A percentile compares a stretch with the other conserved stretches of the same genome.
phyloP scores from a whole-genome alignment of 1,140 invertebrate genomes.

The Drosophila orosa region DNA sequence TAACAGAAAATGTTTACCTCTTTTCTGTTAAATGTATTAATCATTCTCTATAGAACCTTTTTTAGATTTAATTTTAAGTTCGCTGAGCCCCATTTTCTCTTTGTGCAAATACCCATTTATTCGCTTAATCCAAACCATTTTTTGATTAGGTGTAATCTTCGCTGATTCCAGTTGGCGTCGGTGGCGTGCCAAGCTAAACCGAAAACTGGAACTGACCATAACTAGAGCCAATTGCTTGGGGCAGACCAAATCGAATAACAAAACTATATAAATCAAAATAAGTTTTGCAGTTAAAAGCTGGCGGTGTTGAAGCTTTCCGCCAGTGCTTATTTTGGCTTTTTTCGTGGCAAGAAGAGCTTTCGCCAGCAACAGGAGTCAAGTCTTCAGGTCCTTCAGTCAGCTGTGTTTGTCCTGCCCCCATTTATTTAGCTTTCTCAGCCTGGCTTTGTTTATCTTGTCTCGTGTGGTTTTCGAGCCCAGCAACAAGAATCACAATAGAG shows the following conservation, averaged over 20 bases:
- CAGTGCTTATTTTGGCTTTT: constrained; percentile 15
- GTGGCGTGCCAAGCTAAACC: constrained; percentile 33
- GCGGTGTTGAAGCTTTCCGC: not conserved
- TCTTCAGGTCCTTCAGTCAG: constrained; percentile 37
- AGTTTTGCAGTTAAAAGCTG: constrained; percentile 18
- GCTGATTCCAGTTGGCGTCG: constrained; percentile 39
- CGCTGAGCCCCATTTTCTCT: too few species aligned
- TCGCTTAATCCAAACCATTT: constrained; percentile 25
- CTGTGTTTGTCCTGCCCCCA: constrained; percentile 31
- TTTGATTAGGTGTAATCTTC: constrained; percentile 65
- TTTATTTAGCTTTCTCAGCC: constrained; percentile 5
- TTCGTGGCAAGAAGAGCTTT: not conserved
- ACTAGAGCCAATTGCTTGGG: constrained; percentile 61
- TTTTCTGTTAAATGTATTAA: too few species aligned
- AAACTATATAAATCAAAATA: constrained; percentile 29
- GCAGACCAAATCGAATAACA: constrained; percentile 35
- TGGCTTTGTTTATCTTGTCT: constrained; percentile 52
- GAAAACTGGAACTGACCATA: constrained; percentile 58
- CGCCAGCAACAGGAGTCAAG: constrained; percentile 54
- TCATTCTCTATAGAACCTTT: too few species aligned
- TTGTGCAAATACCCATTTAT: not conserved
- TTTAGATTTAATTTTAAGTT: too few species aligned
- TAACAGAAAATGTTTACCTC: too few species aligned
- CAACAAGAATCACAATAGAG: not conserved
- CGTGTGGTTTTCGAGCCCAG: constrained; percentile 1